Evolutionary conservation across 2,888 invertebrate genomes (phyloP).

Genomic region (Colletes collaris): DNA sequence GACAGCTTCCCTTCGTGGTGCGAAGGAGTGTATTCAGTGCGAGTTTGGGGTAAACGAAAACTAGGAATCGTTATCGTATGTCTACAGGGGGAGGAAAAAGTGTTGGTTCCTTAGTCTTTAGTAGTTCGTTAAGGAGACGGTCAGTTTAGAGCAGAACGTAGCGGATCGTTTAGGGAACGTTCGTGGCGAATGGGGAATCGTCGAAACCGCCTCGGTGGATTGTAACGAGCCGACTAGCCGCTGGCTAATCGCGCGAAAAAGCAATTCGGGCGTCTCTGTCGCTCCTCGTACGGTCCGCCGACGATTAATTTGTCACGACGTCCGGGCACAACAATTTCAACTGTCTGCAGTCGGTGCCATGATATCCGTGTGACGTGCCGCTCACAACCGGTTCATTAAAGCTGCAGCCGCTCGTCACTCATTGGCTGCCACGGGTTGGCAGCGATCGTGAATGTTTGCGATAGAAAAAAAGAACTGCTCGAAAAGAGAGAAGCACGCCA

Average conservation of each 20-base stretch:
- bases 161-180: too few relatives aligned
- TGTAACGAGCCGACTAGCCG: slow-evolving; percentile 21
- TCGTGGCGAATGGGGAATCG: background rate
- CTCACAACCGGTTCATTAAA: slow-evolving; percentile 73
- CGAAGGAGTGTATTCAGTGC: slow-evolving; percentile 5
- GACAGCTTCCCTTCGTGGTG: too few relatives aligned
- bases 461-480: slow-evolving; percentile 32
- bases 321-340: slow-evolving; percentile 65
- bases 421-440: slow-evolving; percentile 65
- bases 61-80: background rate
- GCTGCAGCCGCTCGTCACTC: slow-evolving; percentile 70
- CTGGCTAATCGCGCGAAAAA: slow-evolving; percentile 43
- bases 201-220: background rate
- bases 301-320: slow-evolving; percentile 72
- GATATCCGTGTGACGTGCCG: slow-evolving; percentile 69
- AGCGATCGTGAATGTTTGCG: slow-evolving; percentile 54
- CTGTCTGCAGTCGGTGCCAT: slow-evolving; percentile 64
- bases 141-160: too few relatives aligned
- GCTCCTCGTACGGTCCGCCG: slow-evolving; percentile 27
- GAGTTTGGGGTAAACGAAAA: background rate
- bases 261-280: slow-evolving; percentile 19
- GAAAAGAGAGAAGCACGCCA: background rate
- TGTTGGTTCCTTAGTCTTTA: too few relatives aligned
- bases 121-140: too few relatives aligned
- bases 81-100: too few relatives aligned